Base-by-base conservation (phyloP, 37 sponge, comb jelly and placozoan genomes). In the Chondrosia reniformis region DNA sequence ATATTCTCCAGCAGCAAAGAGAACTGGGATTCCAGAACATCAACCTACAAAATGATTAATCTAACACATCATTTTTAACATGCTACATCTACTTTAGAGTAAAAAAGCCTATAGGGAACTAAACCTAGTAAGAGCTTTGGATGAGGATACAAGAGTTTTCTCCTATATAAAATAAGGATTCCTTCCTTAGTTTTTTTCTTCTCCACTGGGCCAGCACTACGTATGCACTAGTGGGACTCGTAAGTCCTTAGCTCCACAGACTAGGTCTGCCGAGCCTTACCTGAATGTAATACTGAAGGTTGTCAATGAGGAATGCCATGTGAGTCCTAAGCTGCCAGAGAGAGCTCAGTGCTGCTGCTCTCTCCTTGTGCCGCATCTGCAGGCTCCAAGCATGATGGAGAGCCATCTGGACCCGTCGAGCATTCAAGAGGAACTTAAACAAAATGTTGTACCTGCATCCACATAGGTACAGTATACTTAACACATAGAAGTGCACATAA, bases 221-320 rank as follows among this genome's bases (percentile, higher is more conserved):
- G n/a, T n/a, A n/a, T n/a, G n/a, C n/a, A n/a, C n/a, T n/a, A n/a
- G n/a, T n/a, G n/a, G n/a, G n/a, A n/a, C n/a, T n/a, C n/a, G n/a
- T n/a, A n/a, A n/a, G n/a, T n/a, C n/a, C n/a, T n/a, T n/a, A n/a
- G 52, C 63, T 27, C 66, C 19, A 66, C 46, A 57, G n/a, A 33
- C 28, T 25, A 28, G 24, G 22, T 13, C 64, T 28, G 25, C 33
- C 25, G 0, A 38, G 10, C 44, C 78, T 33, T 28, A 89, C 95
- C 86, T 97, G 97, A n/a, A 97, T 84, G 64, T 97, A 97, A 64
- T 97, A 97, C 79, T 94, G 97, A 6, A 97, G 85, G 56, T 94
- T 93, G 45, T 97, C 94, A 45, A 94, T 65, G 22, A 97, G 84
- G 79, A 94, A 97, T 4, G 89, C 92, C 95, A 94, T 91, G 74